Percentiles rank a stretch among this genome's conserved stretches.
phyloP scores from a whole-genome alignment of 2,113 vertebrate genomes.

The Xerus inauris region DNA sequence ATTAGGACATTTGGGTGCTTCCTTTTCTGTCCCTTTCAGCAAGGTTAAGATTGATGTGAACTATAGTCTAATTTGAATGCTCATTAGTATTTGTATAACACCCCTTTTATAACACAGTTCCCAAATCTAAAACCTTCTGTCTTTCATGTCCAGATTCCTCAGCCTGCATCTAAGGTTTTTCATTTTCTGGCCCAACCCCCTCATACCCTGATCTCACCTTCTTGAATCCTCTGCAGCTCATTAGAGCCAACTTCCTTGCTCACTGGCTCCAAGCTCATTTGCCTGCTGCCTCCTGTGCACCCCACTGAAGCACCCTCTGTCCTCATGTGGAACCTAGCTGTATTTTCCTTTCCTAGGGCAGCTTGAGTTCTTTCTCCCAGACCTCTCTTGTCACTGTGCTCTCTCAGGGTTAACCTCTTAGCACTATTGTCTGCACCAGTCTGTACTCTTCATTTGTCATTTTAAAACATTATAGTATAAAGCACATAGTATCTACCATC shows the following conservation, averaged over 20 bases:
- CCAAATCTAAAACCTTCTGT: slow-evolving; percentile 65
- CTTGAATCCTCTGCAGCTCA: background rate
- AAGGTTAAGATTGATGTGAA: slow-evolving; percentile 71
- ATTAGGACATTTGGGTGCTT: slow-evolving; percentile 39
- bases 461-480: background rate
- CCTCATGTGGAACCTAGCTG: background rate
- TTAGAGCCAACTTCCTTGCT: background rate
- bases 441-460: background rate
- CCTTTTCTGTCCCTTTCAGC: slow-evolving; percentile 48
- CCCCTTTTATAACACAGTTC: slow-evolving; percentile 64
- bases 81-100: slow-evolving; percentile 72
- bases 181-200: background rate
- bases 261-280: background rate
- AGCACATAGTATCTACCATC: background rate
- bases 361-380: background rate
- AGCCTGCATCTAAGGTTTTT: background rate
- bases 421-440: background rate
- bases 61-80: slow-evolving; percentile 73
- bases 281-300: background rate
- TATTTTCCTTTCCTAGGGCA: background rate
- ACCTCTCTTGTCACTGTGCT: background rate
- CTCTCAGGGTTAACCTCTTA: background rate
- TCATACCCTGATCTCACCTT: background rate
- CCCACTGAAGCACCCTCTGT: background rate
- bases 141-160: slow-evolving; percentile 40